phyloP scores from a whole-genome alignment of 2,888 invertebrate species.

The Drosophila conformis region DNA sequence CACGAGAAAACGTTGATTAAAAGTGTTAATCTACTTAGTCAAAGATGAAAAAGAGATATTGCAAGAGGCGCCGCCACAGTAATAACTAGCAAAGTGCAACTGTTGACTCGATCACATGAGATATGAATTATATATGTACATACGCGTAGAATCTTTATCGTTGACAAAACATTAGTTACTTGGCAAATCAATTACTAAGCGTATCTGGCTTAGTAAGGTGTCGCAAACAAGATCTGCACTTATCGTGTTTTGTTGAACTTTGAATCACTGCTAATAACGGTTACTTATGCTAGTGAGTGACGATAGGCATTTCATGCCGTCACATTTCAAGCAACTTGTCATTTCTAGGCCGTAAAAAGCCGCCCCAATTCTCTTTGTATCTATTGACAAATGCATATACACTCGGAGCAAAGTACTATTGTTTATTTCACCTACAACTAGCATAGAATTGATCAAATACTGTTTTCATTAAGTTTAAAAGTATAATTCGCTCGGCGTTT shows the following conservation, averaged over 20 bases:
- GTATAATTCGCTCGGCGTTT: neutral
- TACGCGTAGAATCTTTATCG: neutral
- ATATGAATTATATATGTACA: neutral
- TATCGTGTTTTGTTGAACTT: constrained; percentile 35
- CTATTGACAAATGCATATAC: neutral
- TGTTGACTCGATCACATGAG: neutral
- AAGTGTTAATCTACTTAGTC: neutral
- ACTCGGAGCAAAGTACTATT: neutral
- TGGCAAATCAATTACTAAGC: constrained; percentile 1
- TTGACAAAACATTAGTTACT: neutral
- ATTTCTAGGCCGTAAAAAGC: constrained; percentile 14
- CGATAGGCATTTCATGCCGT: constrained; percentile 10
- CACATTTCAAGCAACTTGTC: constrained; percentile 26
- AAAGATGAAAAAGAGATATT: neutral
- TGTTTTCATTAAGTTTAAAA: neutral
- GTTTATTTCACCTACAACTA: neutral
- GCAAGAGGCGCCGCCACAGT: neutral
- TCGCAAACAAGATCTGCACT: constrained; percentile 7
- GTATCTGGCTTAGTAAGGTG: neutral
- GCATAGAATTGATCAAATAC: neutral
- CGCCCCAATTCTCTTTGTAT: neutral
- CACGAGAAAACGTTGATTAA: neutral
- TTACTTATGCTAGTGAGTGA: constrained; percentile 1
- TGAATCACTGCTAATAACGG: constrained; percentile 11
- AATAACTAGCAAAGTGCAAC: neutral